Conservation (phyloP, 2,888 invertebrate genomes). For the Pheosia tremula region DNA sequence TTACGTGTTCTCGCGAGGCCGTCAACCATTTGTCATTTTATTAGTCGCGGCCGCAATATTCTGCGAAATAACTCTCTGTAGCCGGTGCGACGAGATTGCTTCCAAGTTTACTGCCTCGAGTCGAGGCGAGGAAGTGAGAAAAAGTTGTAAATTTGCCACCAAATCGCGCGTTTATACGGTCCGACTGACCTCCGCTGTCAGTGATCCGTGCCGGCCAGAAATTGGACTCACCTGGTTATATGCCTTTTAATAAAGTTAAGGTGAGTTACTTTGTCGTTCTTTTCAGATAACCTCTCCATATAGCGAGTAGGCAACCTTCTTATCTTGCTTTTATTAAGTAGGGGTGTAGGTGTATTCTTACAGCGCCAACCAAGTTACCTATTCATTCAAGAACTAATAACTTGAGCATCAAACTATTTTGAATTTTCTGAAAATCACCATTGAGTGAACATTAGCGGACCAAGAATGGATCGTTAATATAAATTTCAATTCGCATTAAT, state of each 20-base stretch:
- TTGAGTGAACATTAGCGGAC: not conserved
- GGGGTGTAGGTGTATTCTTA: too few relatives aligned
- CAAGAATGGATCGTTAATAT: conserved; percentile 19
- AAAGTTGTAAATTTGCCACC: conserved; percentile 81
- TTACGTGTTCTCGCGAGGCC: conserved; percentile 53
- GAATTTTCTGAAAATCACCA: not conserved
- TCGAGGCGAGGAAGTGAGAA: conserved; percentile 67
- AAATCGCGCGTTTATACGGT: conserved; percentile 79
- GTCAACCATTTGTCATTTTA: conserved; percentile 80
- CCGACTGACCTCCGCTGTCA: conserved; percentile 69
- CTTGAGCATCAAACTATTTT: too few relatives aligned
- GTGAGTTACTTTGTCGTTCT: not conserved
- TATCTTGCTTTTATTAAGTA: too few relatives aligned
- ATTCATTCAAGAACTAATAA: too few relatives aligned
- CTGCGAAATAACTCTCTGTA: conserved; percentile 76
- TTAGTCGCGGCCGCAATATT: conserved; percentile 78
- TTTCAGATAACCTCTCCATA: not conserved
- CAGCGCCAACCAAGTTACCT: too few relatives aligned
- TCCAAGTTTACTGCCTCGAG: conserved; percentile 74
- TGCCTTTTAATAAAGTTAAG: conserved; percentile 52
- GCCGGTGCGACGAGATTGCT: conserved; percentile 71
- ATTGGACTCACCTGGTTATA: conserved; percentile 63
- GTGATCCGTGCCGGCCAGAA: conserved; percentile 60
- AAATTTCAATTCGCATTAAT: conserved; percentile 61
- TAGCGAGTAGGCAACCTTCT: too few relatives aligned